phyloP scores from a whole-genome alignment of 2,113 vertebrate genomes.

The Caranx melampygus region DNA sequence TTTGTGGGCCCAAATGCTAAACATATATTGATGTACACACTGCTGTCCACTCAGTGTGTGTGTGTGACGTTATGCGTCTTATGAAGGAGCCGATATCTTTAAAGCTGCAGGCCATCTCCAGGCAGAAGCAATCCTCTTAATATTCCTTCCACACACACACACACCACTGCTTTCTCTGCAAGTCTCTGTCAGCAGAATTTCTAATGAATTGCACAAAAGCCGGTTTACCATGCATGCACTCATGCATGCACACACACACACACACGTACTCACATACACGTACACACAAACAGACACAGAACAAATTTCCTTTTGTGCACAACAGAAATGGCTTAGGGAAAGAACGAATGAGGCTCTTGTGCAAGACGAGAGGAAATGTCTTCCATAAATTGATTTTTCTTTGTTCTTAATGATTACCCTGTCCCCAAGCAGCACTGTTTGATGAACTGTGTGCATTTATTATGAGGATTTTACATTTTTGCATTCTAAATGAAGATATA shows the following conservation, averaged over 20 bases:
- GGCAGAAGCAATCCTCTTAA: conserved; percentile 58
- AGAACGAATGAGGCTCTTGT: conserved; percentile 47
- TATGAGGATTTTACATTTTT: conserved; percentile 26
- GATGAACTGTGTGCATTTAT: conserved; percentile 25
- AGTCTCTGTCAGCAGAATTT: conserved; percentile 80
- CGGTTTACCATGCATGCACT: conserved; percentile 62
- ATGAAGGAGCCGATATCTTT: conserved; percentile 67
- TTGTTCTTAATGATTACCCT: conserved; percentile 45
- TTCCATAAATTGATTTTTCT: conserved; percentile 57
- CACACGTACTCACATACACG: conserved; percentile 19
- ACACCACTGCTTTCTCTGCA: conserved; percentile 55
- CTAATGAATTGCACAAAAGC: conserved; percentile 75
- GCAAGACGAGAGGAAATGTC: conserved; percentile 39
- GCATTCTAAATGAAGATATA: conserved; percentile 17
- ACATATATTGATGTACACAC: conserved; percentile 40
- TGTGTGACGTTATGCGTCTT: conserved; percentile 29
- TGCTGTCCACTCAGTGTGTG: conserved; percentile 35
- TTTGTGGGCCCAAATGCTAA: conserved; percentile 55
- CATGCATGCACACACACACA: conserved; percentile 26
- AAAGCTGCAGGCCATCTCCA: conserved; percentile 72
- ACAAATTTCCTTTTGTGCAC: conserved; percentile 40
- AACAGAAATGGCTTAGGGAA: conserved; percentile 50
- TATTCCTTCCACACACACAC: conserved; percentile 66
- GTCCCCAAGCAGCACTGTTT: conserved; percentile 29
- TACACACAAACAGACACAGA: neutral